Conservation (phyloP, 2,113 vertebrate species). For the Cinclus mexicanus region DNA sequence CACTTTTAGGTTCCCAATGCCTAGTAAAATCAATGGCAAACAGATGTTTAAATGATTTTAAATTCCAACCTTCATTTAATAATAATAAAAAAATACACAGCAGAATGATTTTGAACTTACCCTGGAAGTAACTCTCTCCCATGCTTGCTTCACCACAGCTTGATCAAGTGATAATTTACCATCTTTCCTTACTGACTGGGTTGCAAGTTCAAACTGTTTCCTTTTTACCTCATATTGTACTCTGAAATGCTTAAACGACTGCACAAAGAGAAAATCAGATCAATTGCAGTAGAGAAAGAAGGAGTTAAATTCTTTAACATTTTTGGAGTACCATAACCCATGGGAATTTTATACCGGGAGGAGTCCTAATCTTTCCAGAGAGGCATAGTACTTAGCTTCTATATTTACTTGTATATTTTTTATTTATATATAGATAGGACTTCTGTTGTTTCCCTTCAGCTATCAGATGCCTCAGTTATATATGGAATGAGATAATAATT, state of each 20-base stretch:
- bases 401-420: not conserved
- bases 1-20: not conserved
- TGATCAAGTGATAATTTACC: slow-evolving; percentile 95
- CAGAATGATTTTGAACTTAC: slow-evolving; percentile 70
- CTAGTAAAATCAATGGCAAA: not conserved
- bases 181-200: slow-evolving; percentile 86
- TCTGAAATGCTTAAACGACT: slow-evolving; percentile 91
- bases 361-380: not conserved
- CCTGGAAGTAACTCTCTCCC: slow-evolving; percentile 89
- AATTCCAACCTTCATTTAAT: not conserved
- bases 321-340: not conserved
- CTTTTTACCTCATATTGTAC: slow-evolving; percentile 92
- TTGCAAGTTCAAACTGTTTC: slow-evolving; percentile 85
- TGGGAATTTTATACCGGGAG: not conserved
- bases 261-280: slow-evolving; percentile 36
- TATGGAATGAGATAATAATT: not conserved
- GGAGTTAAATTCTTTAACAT: not conserved
- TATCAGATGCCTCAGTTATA: not conserved
- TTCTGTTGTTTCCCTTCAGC: not conserved
- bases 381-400: not conserved
- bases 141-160: slow-evolving; percentile 91
- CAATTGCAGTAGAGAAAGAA: not conserved
- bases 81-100: not conserved
- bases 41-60: not conserved
- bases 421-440: not conserved